Conservation (phyloP, 2,888 invertebrate genomes). For the Hydriomena furcata region DNA sequence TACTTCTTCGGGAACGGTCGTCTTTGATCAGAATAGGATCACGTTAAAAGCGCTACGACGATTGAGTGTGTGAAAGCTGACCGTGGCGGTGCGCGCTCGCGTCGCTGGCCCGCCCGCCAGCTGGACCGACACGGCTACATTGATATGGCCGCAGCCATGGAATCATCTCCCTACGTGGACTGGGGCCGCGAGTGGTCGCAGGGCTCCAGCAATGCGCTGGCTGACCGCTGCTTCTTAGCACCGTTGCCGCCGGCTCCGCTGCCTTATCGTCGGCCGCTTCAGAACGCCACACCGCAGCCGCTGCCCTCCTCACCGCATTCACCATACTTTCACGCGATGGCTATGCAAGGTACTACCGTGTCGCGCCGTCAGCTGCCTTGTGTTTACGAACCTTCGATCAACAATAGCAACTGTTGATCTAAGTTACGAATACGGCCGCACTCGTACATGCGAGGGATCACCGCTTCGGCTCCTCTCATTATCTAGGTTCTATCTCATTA, state of each 20-base stretch:
- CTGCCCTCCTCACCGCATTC: background rate
- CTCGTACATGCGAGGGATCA: too few relatives aligned
- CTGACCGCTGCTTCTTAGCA: conserved; percentile 42
- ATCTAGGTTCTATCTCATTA: too few relatives aligned
- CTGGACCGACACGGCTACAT: conserved; percentile 83
- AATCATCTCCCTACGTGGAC: background rate
- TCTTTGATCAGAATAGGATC: conserved; percentile 42
- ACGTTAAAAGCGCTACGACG: conserved; percentile 39
- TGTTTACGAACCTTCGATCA: too few relatives aligned
- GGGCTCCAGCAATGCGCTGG: conserved; percentile 5
- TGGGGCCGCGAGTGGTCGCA: conserved; percentile 7
- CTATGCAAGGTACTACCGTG: conserved; percentile 5
- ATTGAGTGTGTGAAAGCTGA: conserved; percentile 58
- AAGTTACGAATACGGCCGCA: too few relatives aligned
- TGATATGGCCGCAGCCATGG: conserved; percentile 71
- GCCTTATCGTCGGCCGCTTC: conserved; percentile 6
- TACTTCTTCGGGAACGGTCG: conserved; percentile 70
- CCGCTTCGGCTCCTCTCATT: too few relatives aligned
- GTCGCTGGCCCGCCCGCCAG: conserved; percentile 53
- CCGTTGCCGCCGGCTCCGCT: conserved; percentile 36
- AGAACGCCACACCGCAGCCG: background rate
- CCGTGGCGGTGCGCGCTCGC: conserved; percentile 61
- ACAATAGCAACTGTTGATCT: too few relatives aligned
- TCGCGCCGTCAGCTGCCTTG: too few relatives aligned
- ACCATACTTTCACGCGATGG: background rate